phyloP scores from a whole-genome alignment of 2,113 vertebrate species.

The Chaetodon auriga region DNA sequence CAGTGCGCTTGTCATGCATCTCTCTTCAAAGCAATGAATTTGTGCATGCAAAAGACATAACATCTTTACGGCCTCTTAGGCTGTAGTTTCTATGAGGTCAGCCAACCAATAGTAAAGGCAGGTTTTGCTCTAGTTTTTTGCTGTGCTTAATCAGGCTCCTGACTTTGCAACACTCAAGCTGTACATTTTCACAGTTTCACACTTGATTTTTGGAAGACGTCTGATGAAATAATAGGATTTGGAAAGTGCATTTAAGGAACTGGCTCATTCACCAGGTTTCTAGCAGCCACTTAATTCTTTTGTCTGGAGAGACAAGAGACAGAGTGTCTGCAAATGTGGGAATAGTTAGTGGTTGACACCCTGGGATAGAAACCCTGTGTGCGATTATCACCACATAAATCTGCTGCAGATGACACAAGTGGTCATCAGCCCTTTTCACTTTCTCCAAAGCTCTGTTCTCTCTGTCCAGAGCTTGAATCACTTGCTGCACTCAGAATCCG shows the following conservation, averaged over 20 bases:
- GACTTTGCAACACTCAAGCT: not conserved
- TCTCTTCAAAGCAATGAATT: too few species aligned
- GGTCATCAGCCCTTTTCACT: constrained; percentile 2
- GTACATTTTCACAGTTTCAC: not conserved
- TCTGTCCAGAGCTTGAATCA: not conserved
- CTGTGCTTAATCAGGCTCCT: not conserved
- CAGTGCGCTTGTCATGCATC: too few species aligned
- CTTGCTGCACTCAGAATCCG: not conserved
- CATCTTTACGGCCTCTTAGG: too few species aligned
- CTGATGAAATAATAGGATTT: not conserved
- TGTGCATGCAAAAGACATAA: too few species aligned
- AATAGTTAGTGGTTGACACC: constrained; percentile 28
- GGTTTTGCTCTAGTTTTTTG: not conserved
- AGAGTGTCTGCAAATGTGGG: not conserved
- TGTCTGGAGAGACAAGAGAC: constrained; percentile 12
- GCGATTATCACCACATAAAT: constrained; percentile 32
- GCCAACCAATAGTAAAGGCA: not conserved
- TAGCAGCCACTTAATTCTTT: not conserved
- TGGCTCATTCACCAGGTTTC: not conserved
- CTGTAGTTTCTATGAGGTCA: not conserved
- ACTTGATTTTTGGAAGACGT: not conserved
- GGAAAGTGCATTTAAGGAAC: not conserved
- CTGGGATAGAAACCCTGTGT: not conserved
- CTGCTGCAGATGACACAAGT: not conserved
- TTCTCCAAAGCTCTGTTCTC: not conserved